A percentile compares a stretch with the other conserved stretches of the same genome.
Evolutionary conservation across 2,888 invertebrate genomes (phyloP).

Genomic region (Aphidoletes aphidimyza): DNA sequence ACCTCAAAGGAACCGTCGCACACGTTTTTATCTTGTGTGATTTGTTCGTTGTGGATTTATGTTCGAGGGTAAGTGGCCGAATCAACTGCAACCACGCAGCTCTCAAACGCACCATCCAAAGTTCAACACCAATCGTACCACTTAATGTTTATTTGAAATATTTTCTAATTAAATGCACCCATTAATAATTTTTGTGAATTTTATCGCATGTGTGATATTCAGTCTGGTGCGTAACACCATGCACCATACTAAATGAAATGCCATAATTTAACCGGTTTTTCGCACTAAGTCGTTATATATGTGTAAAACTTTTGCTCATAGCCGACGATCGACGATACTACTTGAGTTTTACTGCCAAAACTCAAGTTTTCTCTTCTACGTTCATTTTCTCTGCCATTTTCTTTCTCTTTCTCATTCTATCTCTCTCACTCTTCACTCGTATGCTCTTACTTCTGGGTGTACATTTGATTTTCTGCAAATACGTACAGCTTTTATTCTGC

Average conservation of each 20-base stretch:
- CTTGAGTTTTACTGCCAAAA: background rate
- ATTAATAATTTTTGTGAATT: constrained; percentile 9
- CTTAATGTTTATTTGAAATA: constrained; percentile 43
- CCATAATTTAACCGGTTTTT: constrained; percentile 20
- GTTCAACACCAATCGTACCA: background rate
- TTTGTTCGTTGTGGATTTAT: too few relatives aligned
- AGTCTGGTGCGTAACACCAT: background rate
- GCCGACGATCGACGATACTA: background rate
- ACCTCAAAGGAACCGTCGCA: too few relatives aligned
- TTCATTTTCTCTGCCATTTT: background rate
- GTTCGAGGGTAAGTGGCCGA: too few relatives aligned
- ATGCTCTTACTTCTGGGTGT: background rate
- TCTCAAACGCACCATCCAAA: background rate
- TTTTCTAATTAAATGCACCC: constrained; percentile 28
- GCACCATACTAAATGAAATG: constrained; percentile 14
- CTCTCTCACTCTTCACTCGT: background rate
- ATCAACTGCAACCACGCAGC: too few relatives aligned
- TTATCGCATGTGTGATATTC: constrained; percentile 21
- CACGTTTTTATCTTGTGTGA: too few relatives aligned
- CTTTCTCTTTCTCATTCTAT: background rate
- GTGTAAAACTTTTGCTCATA: constrained; percentile 18
- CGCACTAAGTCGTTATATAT: background rate
- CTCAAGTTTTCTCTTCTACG: background rate
- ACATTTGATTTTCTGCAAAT: background rate
- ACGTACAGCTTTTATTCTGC: background rate